Evolutionary conservation across 1,140 invertebrate species (phyloP).

Genomic region (Aphelinus certus): DNA sequence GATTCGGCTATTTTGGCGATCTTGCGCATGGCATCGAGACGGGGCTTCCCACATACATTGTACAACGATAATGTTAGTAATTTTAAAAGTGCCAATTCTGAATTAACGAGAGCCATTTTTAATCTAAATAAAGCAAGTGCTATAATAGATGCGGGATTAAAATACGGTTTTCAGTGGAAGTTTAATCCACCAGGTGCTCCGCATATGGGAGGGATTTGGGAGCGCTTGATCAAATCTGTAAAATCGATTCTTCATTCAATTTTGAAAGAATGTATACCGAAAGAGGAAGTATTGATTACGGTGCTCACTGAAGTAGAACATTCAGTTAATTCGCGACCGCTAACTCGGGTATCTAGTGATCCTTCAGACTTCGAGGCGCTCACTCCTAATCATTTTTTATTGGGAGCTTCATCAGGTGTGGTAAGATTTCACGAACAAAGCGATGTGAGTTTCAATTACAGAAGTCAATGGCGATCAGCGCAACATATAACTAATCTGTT

Average conservation of each 20-base stretch:
- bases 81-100: no score
- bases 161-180: not conserved
- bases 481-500: slow-evolving; percentile 43
- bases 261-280: not conserved
- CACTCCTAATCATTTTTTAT: slow-evolving; percentile 51
- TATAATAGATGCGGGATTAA: no score
- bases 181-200: not conserved
- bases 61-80: no score
- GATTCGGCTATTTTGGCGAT: no score
- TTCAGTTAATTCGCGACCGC: slow-evolving; percentile 7
- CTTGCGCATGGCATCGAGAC: no score
- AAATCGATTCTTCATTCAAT: not conserved
- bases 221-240: not conserved
- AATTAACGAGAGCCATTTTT: no score
- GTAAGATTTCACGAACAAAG: not conserved
- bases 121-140: no score
- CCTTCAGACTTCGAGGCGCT: slow-evolving; percentile 33
- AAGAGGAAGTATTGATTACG: slow-evolving; percentile 13
- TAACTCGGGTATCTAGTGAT: slow-evolving; percentile 36
- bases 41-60: no score
- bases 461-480: slow-evolving; percentile 15
- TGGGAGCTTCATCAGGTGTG: slow-evolving; percentile 35
- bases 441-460: not conserved
- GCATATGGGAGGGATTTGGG: no score
- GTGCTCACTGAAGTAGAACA: not conserved